Evolutionary conservation across 2,113 vertebrate genomes (phyloP), one percentile per base, ranked within the genome.

Genomic region (Perca schrenkii): DNA sequence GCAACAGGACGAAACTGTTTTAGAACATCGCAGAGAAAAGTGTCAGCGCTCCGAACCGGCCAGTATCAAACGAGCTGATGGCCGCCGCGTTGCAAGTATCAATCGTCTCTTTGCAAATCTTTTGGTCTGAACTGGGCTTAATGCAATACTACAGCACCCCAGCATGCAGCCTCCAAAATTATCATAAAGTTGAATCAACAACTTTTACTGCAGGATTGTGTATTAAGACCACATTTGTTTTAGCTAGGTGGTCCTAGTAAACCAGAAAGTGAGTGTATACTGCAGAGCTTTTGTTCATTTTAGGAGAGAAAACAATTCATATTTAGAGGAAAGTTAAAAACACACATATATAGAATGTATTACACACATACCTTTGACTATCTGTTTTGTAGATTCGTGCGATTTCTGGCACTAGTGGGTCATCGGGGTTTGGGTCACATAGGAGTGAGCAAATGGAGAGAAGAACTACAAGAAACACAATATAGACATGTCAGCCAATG

Each of bases 361-460:
- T 5, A 92, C 93, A 93, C 93, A 93, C 93, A 87, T 90, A 96
- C 95, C 93, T 96, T 63, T 81, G 67, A 82, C 57, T 89, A 88
- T 96, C 95, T 92, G 95, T 94, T 95, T 96, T 96, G 92, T 96
- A 96, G 92, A 96, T 94, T 87, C 94, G 94, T 88, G 95, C 95
- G 22, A 96, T 96, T 93, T 96, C 95, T 94, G 95, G 95, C 90
- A 96, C 95, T 86, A 96, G 90, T 5, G 95, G 95, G 88, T 96
- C 95, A 43, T 96, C 95, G 0, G 95, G 95, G 89, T 96, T 96
- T 49, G 95, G 95, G 86, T 96, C 95, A 91, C 94, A 95, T 91
- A 96, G 93, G 62, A 96, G 95, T 91, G 95, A 96, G 92, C 95
- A 96, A 91, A 96, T 96, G 93, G 95, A 96, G 84, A 96, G 92